These are phyloP conservation scores for Troides aeacus DNA, from an alignment of 2,888 invertebrate genomes.

Conservation along the genomic window DNA sequence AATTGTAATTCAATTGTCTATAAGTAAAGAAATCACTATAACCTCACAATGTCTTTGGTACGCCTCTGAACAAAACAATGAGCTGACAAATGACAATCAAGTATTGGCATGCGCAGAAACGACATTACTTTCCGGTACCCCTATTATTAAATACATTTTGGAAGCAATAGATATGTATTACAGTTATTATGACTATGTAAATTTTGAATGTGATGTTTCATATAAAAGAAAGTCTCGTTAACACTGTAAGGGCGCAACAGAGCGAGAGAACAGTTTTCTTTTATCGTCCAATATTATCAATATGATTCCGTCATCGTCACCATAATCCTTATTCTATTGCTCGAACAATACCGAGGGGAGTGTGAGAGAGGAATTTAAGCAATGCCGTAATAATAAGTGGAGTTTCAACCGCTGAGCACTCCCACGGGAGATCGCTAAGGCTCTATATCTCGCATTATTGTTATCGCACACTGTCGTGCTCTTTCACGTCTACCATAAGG, in stretches of 20 bases:
- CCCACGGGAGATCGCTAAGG: conserved; percentile 21
- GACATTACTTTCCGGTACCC: too few species aligned
- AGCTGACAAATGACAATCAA: too few species aligned
- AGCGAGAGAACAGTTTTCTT: conserved; percentile 12
- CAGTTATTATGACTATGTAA: too few species aligned
- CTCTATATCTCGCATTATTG: conserved; percentile 28
- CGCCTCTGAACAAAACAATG: too few species aligned
- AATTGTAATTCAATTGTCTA: too few species aligned
- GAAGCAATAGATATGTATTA: too few species aligned
- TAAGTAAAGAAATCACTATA: too few species aligned
- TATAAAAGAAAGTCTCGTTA: background rate
- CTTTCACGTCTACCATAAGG: conserved; percentile 19
- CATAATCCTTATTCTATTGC: conserved; percentile 29
- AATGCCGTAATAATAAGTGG: conserved; percentile 30
- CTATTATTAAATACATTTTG: too few species aligned
- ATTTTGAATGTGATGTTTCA: too few species aligned
- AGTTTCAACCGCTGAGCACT: conserved; percentile 23
- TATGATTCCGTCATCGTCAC: conserved; percentile 29
- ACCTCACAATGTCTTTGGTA: too few species aligned
- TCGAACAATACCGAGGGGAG: conserved; percentile 28
- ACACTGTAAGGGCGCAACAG: background rate
- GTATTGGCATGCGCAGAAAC: too few species aligned
- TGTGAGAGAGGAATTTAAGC: conserved; percentile 27
- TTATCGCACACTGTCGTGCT: conserved; percentile 22
- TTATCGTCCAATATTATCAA: conserved; percentile 29